Evolutionary conservation across 1,140 invertebrate genomes (phyloP), one percentile per base, ranked within the genome.

Genomic region (Hycleus cichorii): DNA sequence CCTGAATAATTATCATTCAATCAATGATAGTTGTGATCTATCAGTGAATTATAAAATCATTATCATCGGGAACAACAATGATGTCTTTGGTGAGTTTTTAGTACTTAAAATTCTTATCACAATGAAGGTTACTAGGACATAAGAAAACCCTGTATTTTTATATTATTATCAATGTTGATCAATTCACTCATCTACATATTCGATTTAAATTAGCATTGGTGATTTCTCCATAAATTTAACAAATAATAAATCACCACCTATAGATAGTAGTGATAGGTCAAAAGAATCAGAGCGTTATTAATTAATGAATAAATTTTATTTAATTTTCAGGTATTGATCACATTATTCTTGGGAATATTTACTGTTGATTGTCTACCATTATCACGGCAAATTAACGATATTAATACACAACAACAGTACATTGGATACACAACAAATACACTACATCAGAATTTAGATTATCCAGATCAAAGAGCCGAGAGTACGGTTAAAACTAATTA

Each of bases 361-460:
- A 39, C 9, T 1, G 43, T 32, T 12, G 8, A 25, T 32, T 0
- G 32, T 3, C n/a, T 40, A 51, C 4, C 3, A 27, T 39, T 12
- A 32, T 5, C 38, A 11, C 51, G 51, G 5, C 51, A 53, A 46
- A 12, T 45, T 10, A 53, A 53, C 44, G 51, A 53, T 39, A 53
- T 53, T n/a, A 11, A 42, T 38, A 42, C 60, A 47, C 58, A 58
- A 18, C 45, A 57, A 8, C 49, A 54, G 44, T 49, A 45, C 6
- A 46, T 66, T 11, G 60, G 62, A 42, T 66, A 66, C 47, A 47
- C 55, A 3, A 56, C 57, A 12, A 66, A 54, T 26, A 54, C 64
- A 4, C 47, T 66, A 9, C 64, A 66, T 42, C 25, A 58, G 2
- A 55, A 66, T 39, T 59, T 59, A 12, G 57, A 62, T 38, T 49